Conservation (phyloP, 2,888 invertebrate species). For the Coenonympha glycerion region DNA sequence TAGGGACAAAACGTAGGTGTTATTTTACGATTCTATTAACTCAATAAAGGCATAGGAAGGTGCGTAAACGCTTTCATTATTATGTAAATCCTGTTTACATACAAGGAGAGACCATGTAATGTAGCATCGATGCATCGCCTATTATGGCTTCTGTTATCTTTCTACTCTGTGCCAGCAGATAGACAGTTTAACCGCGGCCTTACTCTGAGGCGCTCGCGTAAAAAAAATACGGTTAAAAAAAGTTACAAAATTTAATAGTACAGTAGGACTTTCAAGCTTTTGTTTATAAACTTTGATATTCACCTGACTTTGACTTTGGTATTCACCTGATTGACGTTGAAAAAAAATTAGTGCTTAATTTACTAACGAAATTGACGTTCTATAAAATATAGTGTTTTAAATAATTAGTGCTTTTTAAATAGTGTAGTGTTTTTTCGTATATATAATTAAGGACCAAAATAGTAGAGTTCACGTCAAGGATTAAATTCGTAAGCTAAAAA, state of each 20-base stretch:
- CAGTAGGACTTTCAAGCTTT: slow-evolving; percentile 4
- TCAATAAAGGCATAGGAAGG: slow-evolving; percentile 17
- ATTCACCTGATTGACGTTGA: neutral
- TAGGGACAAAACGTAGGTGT: slow-evolving; percentile 5
- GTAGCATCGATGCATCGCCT: slow-evolving; percentile 27
- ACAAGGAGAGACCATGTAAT: slow-evolving; percentile 30
- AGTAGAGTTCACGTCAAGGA: neutral
- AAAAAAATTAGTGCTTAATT: neutral
- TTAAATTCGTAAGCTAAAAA: neutral
- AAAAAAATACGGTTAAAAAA: slow-evolving; percentile 26
- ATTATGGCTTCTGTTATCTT: slow-evolving; percentile 35
- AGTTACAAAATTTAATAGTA: slow-evolving; percentile 7
- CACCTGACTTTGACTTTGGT: no score
- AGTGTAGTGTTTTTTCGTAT: slow-evolving; percentile 4
- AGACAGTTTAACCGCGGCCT: slow-evolving; percentile 53
- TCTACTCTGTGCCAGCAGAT: slow-evolving; percentile 19
- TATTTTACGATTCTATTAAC: slow-evolving; percentile 17
- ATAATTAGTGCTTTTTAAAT: neutral
- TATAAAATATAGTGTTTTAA: neutral
- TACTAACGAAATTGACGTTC: no score
- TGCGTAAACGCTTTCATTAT: slow-evolving; percentile 28
- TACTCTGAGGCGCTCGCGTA: slow-evolving; percentile 44
- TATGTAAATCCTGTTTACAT: slow-evolving; percentile 30
- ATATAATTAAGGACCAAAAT: neutral
- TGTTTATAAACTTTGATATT: slow-evolving; percentile 2